phyloP scores from a whole-genome alignment of 2,888 invertebrate genomes.

The Pristionchus japonicus region DNA sequence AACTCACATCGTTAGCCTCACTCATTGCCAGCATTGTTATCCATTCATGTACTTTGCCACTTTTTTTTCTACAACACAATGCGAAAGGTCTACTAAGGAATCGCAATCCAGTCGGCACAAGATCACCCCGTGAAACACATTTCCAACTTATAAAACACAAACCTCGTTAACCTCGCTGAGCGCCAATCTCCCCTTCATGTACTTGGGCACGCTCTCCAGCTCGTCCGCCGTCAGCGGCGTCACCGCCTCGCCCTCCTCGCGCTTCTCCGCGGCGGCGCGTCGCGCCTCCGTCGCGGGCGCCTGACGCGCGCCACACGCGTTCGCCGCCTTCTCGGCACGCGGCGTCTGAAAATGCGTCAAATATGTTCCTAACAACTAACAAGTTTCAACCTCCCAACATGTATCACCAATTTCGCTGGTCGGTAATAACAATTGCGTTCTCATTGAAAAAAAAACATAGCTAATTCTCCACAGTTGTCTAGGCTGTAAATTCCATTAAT shows the following conservation, averaged over 20 bases:
- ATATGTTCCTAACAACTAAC: neutral
- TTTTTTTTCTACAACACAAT: no score
- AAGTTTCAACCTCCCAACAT: neutral
- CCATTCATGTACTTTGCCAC: no score
- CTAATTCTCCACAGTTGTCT: neutral
- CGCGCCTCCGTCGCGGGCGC: neutral
- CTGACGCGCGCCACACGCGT: neutral
- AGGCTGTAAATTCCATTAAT: no score
- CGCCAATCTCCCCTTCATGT: constrained; percentile 47
- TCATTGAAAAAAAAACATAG: neutral
- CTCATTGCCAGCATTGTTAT: no score
- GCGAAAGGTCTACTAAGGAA: no score
- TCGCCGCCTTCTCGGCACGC: neutral
- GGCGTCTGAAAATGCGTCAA: neutral
- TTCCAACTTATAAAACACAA: neutral
- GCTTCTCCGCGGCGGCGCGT: no score
- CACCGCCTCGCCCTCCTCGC: neutral
- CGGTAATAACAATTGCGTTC: neutral
- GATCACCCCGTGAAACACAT: neutral
- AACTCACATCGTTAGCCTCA: no score
- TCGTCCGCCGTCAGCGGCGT: neutral
- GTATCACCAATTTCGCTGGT: neutral
- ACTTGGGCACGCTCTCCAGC: constrained; percentile 44
- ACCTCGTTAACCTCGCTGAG: constrained; percentile 46
- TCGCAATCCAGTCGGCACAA: neutral